Evolutionary conservation across 1,140 invertebrate species (phyloP), one percentile per base, ranked within the genome.

Genomic region (Magallana angulata): DNA sequence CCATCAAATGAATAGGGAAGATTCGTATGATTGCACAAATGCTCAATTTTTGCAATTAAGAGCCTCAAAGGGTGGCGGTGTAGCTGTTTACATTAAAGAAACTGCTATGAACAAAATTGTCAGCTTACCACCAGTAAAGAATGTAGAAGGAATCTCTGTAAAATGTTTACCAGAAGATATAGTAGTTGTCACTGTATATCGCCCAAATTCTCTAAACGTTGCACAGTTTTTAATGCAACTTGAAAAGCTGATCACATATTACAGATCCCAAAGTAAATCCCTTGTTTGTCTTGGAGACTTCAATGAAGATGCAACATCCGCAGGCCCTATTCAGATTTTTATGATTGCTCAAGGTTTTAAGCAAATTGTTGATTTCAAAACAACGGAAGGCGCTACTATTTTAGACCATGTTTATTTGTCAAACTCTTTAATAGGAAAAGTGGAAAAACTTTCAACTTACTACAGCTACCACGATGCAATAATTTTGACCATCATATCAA

Each of bases 381-480:
- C 76, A 87, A 82, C 85, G 7, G 85, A 87, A 36, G 30, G 59
- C 1, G 57, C 57, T 16, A 87, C 80, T 14, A 24, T 85, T 36
- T 30, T 85, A 56, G 84, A 85, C 48, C 84, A 85, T 85, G 84
- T 85, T 56, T 85, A 85, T 76, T n/a, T 76, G 6, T 76, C 57
- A 56, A 56, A 57, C 0, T 12, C 57, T 0, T 18, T 24, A 62
- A 30, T 58, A 2, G 36, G 81, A 6, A 9, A 16, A 48, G 12
- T 64, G 3, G 14, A 87, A 14, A 62, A 82, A 12, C 36, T 87
- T 14, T 58, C 71, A 62, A 82, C 58, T 1, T 87, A 87, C n/a
- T 87, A 87, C 24, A 87, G 85, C 24, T 81, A 87, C 80, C 85
- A 87, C 48, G 84, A 85, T 12, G 84, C 84, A 4, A 14, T 85